Conservation (phyloP, 2,888 invertebrate genomes). For the Lithophane semibrunnea region DNA sequence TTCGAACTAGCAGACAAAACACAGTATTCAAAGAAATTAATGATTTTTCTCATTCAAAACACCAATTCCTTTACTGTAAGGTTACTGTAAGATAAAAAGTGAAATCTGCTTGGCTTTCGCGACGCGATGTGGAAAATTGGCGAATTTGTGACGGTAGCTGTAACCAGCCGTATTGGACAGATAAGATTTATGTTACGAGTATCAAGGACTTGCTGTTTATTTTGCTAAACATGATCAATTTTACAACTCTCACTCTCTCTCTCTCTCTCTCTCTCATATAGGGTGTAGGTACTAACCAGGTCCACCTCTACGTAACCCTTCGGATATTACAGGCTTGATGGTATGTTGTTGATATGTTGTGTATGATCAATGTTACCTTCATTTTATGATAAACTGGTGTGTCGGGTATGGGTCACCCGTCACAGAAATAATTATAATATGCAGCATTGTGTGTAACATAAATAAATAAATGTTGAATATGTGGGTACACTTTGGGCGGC, state of each 20-base stretch:
- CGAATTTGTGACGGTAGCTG: constrained; percentile 49
- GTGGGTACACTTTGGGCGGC: no score
- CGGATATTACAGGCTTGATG: no score
- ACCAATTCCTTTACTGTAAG: constrained; percentile 25
- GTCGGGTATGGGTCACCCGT: no score
- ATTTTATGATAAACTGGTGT: background rate
- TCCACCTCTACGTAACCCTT: no score
- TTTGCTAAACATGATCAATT: background rate
- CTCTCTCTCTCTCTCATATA: background rate
- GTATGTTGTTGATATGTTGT: no score
- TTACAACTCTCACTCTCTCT: no score
- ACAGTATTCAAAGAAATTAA: constrained; percentile 11
- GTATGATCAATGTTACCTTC: no score
- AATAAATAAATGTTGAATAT: no score
- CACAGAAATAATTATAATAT: no score
- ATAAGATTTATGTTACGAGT: background rate
- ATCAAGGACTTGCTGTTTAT: background rate
- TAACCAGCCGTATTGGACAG: constrained; percentile 19
- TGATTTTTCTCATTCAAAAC: constrained; percentile 4
- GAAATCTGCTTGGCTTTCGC: constrained; percentile 48
- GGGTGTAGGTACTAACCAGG: background rate
- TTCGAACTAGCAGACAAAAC: background rate
- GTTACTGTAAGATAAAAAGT: constrained; percentile 52
- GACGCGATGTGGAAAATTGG: constrained; percentile 38
- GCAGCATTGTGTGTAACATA: no score